phyloP scores from a whole-genome alignment of 2,797 vertebrate genomes.

The Anisognathus igniventris region DNA sequence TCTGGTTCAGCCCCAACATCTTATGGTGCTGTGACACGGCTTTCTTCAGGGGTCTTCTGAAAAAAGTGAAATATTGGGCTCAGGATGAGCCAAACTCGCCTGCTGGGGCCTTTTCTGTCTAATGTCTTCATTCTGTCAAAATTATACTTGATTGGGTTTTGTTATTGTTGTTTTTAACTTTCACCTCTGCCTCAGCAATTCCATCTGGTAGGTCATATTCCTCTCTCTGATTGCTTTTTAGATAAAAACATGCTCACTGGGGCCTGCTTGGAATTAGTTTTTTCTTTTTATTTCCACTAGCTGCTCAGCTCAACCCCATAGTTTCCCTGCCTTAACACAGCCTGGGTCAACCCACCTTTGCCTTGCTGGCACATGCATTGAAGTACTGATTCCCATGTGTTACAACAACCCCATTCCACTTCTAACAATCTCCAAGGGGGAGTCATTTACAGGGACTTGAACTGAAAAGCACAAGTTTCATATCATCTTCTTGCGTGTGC shows the following conservation, averaged over 20 bases:
- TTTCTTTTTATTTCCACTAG: slow-evolving; percentile 61
- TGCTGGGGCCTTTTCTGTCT: background rate
- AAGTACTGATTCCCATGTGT: slow-evolving; percentile 13
- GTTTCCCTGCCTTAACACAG: slow-evolving; percentile 21
- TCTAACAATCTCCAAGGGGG: background rate
- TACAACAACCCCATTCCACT: slow-evolving; percentile 20
- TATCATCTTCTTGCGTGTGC: background rate
- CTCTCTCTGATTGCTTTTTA: slow-evolving; percentile 61
- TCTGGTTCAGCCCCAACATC: background rate
- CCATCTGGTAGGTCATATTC: slow-evolving; percentile 67
- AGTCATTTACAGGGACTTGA: slow-evolving; percentile 23
- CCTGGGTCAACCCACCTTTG: slow-evolving; percentile 51
- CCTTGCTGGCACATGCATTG: slow-evolving; percentile 48
- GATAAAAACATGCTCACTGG: slow-evolving; percentile 49
- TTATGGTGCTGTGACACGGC: background rate
- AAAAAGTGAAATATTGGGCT: background rate
- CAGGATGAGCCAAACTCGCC: background rate
- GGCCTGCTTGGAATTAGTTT: slow-evolving; percentile 63
- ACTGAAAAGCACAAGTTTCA: background rate
- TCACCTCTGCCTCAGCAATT: slow-evolving; percentile 59
- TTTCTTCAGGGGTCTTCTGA: background rate
- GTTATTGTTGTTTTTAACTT: slow-evolving; percentile 51
- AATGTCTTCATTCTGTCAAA: slow-evolving; percentile 50
- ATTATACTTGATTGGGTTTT: slow-evolving; percentile 34
- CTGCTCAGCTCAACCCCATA: slow-evolving; percentile 12